Conservation (phyloP, 2,888 invertebrate genomes). For the Agrotis segetum region DNA sequence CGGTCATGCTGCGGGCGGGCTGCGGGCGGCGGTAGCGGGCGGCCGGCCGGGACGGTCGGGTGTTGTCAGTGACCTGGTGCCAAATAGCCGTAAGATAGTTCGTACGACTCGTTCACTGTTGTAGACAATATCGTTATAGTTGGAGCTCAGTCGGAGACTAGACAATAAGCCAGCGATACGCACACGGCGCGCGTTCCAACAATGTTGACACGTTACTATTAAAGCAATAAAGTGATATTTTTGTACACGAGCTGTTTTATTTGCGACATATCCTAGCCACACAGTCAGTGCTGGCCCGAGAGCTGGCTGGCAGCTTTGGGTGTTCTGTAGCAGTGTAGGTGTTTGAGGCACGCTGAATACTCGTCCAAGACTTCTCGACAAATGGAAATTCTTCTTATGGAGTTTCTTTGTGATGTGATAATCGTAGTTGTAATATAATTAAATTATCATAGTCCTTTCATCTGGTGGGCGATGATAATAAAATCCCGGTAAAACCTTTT, state of each 20-base stretch:
- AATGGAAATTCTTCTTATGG: no score
- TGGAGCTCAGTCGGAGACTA: conserved; percentile 51
- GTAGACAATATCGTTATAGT: conserved; percentile 43
- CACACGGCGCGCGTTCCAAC: conserved; percentile 60
- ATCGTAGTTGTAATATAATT: no score
- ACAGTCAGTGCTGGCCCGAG: neutral
- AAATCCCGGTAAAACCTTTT: no score
- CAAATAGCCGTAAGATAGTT: conserved; percentile 72
- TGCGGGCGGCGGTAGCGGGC: neutral
- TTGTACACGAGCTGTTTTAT: conserved; percentile 67
- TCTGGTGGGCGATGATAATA: no score
- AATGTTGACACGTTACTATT: conserved; percentile 68
- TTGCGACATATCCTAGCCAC: neutral
- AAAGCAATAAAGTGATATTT: conserved; percentile 84
- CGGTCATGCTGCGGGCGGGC: neutral
- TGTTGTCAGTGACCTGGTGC: conserved; percentile 68
- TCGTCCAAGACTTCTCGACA: no score
- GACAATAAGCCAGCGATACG: conserved; percentile 73
- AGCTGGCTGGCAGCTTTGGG: no score
- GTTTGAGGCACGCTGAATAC: no score
- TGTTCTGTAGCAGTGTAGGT: no score
- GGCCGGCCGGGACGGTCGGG: conserved; percentile 11
- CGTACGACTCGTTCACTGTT: conserved; percentile 40
- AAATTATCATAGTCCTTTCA: no score
- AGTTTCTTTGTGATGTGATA: no score